Base-by-base conservation (phyloP, 2,113 vertebrate genomes). In the Tyrannus savana region DNA sequence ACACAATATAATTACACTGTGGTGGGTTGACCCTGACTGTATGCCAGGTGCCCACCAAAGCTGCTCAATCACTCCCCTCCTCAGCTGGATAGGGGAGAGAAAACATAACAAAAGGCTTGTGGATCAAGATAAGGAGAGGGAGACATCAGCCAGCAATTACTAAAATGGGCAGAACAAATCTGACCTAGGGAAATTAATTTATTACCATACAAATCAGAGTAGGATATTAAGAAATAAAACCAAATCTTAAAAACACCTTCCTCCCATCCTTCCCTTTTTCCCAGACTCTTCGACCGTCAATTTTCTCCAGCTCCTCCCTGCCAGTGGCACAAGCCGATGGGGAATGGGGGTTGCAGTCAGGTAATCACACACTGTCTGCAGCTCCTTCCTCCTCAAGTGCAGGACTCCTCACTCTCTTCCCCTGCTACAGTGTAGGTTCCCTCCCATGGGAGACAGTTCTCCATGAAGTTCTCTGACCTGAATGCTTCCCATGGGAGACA, bases 81-180 rank as follows among this genome's bases (percentile, higher is more conserved):
- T 52, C 25, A 52, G 50, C 25, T 52, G 28, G 19, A 39, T 17
- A 46, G 23, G n/a, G 27, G 55, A 69, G 3, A 49, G 27, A 71
- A 56, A 56, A 44, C 2, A 78, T 13, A 30, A 72, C 8, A 11
- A 52, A 46, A 72, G 23, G 13, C 4, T 78, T 0, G 0, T 64
- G 33, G 58, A 6, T 21, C 28, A 28, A 77, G 12, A 37, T 22
- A 52, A 72, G 9, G 24, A 78, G 19, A 52, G 24, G 10, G 33
- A 72, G 19, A 56, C 13, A 66, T 72, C 19, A 46, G 16, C 12
- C 73, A 46, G 11, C 17, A 72, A 64, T 52, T 78, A 58, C 11
- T 37, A 56, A 44, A 56, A 90, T 9, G 16, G 24, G 19, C 15
- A 44, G 24, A 64, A 44, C 28, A 39, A n/a, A 72, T 19, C 24